phyloP scores from a whole-genome alignment of 2,888 invertebrate genomes.

The Drosophila tripunctata region DNA sequence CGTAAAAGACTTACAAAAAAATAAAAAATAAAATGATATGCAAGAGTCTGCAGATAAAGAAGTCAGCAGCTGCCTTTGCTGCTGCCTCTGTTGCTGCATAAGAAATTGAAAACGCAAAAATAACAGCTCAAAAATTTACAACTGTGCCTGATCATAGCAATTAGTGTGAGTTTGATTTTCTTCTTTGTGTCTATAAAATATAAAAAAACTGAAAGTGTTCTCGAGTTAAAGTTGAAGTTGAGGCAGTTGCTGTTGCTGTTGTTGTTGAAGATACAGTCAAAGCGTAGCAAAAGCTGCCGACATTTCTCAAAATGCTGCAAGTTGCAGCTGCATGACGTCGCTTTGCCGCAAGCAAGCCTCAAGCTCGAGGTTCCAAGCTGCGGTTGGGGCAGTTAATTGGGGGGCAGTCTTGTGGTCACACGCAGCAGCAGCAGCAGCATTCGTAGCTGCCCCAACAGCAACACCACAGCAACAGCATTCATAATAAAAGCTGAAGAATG shows the following conservation, averaged over 20 bases:
- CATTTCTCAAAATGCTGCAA: constrained; percentile 53
- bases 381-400: constrained; percentile 63
- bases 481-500: constrained; percentile 76
- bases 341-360: constrained; percentile 41
- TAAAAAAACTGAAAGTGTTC: constrained; percentile 51
- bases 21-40: too few species aligned
- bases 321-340: constrained; percentile 56
- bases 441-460: constrained; percentile 21
- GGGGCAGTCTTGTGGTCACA: constrained; percentile 71
- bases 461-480: constrained; percentile 50
- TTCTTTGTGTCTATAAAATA: constrained; percentile 12
- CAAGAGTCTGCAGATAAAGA: too few species aligned
- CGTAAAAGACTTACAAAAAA: neutral
- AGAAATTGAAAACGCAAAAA: constrained; percentile 42
- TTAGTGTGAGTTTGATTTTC: constrained; percentile 83
- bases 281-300: constrained; percentile 61
- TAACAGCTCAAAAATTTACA: constrained; percentile 75
- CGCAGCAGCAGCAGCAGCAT: constrained; percentile 71
- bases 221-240: constrained; percentile 13
- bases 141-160: constrained; percentile 82
- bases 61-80: constrained; percentile 11
- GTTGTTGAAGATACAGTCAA: neutral
- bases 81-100: constrained; percentile 20
- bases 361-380: constrained; percentile 28
- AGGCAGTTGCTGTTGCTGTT: neutral